These are phyloP conservation scores for Tridacna crocea DNA, from an alignment of 2,888 invertebrate species.

Conservation along the genomic window DNA sequence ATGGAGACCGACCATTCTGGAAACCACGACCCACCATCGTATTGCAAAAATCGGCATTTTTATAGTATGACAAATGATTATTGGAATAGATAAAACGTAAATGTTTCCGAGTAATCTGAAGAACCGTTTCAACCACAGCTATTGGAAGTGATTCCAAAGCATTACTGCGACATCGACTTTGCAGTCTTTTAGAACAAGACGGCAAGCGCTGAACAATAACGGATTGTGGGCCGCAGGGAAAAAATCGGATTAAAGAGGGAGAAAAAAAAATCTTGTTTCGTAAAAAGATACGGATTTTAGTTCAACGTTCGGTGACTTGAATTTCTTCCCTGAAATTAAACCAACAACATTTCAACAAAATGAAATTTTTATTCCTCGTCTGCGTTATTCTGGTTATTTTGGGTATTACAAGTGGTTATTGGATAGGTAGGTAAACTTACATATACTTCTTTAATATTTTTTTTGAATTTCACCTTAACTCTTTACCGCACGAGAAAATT, in stretches of 20 bases:
- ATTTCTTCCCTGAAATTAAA: too few relatives aligned
- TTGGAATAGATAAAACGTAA: slow-evolving; percentile 4
- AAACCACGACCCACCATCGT: background rate
- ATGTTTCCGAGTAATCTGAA: slow-evolving; percentile 3
- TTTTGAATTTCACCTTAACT: background rate
- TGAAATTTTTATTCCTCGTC: slow-evolving; percentile 45
- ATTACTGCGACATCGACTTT: background rate
- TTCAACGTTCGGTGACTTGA: background rate
- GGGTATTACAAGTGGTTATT: slow-evolving; percentile 38
- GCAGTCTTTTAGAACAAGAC: slow-evolving; percentile 12
- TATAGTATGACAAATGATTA: slow-evolving; percentile 18
- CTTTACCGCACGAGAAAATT: background rate
- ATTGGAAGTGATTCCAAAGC: slow-evolving; percentile 3
- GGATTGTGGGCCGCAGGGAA: slow-evolving; percentile 5
- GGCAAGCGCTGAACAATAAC: slow-evolving; percentile 8
- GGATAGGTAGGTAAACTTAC: slow-evolving; percentile 43
- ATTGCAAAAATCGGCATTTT: background rate
- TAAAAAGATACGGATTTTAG: slow-evolving; percentile 1
- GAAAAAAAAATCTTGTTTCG: slow-evolving; percentile 7
- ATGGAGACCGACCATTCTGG: background rate
- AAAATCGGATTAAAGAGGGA: slow-evolving; percentile 19
- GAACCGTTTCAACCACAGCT: slow-evolving; percentile 10
- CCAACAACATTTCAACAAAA: slow-evolving; percentile 21
- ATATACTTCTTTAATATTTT: background rate
- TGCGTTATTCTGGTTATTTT: slow-evolving; percentile 25